These are phyloP conservation scores for Manacus vitellinus DNA, from an alignment of 2,113 vertebrate species.

Conservation along the genomic window DNA sequence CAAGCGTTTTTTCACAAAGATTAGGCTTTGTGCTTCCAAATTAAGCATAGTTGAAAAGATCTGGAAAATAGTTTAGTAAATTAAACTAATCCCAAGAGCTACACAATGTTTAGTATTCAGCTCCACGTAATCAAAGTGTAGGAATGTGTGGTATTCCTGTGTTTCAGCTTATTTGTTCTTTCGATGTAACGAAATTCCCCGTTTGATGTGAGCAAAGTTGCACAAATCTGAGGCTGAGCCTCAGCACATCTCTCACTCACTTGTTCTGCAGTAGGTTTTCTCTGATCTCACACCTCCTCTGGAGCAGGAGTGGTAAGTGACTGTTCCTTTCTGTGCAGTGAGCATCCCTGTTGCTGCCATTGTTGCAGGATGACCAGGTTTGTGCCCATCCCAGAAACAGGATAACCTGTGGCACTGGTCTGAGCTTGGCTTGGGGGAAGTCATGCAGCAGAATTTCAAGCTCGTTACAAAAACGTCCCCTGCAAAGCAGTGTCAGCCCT, in stretches of 20 bases:
- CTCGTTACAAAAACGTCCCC: neutral
- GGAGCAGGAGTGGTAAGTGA: neutral
- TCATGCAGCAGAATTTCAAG: neutral
- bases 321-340: neutral
- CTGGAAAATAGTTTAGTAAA: neutral
- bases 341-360: neutral
- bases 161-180: neutral
- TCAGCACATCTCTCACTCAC: fast-evolving
- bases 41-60: neutral
- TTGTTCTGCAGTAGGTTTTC: neutral
- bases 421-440: neutral
- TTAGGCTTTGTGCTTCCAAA: neutral
- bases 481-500: neutral
- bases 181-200: neutral
- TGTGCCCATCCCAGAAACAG: neutral
- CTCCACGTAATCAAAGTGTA: neutral
- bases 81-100: neutral
- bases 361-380: fast-evolving
- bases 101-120: neutral
- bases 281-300: neutral
- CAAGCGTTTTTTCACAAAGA: neutral
- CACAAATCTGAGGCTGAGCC: neutral
- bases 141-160: neutral
- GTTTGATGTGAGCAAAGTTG: neutral
- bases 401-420: neutral